A percentile compares a stretch with the other conserved stretches of the same genome.
Conservation (phyloP, 2,888 invertebrate genomes). For the Drosophila recens region DNA sequence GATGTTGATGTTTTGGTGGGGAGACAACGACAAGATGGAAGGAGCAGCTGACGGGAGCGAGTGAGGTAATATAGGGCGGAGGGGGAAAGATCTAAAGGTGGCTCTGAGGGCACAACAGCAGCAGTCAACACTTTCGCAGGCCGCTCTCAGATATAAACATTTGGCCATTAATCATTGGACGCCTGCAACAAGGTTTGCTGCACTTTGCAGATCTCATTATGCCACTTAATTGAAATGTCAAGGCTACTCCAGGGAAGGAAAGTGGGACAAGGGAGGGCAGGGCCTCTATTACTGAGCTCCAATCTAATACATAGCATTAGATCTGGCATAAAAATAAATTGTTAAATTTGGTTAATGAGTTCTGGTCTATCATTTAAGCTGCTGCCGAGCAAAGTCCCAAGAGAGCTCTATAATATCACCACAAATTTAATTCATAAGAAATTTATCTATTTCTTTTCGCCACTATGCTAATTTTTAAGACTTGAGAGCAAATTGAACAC, state of each 20-base stretch:
- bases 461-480: not conserved
- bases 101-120: slow-evolving; percentile 34
- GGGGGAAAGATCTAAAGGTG: not conserved
- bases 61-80: not conserved
- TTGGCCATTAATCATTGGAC: slow-evolving; percentile 74
- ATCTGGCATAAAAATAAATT: slow-evolving; percentile 17
- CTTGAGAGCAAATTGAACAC: no score
- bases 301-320: slow-evolving; percentile 10
- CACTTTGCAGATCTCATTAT: slow-evolving; percentile 64
- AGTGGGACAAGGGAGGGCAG: not conserved
- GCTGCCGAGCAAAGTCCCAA: not conserved
- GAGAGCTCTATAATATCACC: not conserved
- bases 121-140: slow-evolving; percentile 77
- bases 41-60: not conserved
- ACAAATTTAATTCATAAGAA: not conserved
- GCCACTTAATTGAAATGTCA: slow-evolving; percentile 75
- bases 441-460: no score
- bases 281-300: slow-evolving; percentile 10
- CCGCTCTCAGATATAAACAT: slow-evolving; percentile 64
- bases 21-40: not conserved
- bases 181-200: slow-evolving; percentile 58
- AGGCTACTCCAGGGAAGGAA: not conserved
- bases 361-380: not conserved
- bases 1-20: slow-evolving; percentile 13
- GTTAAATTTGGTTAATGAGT: slow-evolving; percentile 5